Evolutionary conservation across 2,797 vertebrate species (phyloP).

Genomic region (Lerista edwardsae): DNA sequence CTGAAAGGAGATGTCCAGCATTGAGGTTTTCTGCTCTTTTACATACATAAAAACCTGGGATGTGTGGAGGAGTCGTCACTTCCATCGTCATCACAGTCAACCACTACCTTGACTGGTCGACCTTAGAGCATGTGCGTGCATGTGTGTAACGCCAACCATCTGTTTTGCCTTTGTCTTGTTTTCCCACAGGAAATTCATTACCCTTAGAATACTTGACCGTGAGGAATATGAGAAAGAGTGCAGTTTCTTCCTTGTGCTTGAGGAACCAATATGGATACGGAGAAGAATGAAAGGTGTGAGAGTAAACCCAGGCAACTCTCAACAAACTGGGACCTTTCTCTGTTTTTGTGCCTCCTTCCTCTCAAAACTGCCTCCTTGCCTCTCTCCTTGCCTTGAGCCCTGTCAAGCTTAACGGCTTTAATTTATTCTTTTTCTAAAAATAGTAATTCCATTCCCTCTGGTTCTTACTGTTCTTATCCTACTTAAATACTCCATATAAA

Average conservation of each 20-base stretch:
- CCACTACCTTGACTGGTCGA: conserved; percentile 62
- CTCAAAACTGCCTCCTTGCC: conserved; percentile 80
- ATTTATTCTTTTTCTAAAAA: conserved; percentile 60
- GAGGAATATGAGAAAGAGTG: conserved; percentile 95
- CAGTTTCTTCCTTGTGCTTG: conserved; percentile 94
- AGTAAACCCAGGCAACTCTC: conserved; percentile 79
- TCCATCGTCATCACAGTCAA: conserved; percentile 74
- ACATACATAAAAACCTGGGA: conserved; percentile 56
- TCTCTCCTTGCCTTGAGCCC: conserved; percentile 75
- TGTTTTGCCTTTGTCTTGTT: conserved; percentile 91
- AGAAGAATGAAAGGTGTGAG: conserved; percentile 97
- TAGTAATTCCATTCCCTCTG: not conserved
- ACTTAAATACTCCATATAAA: not conserved
- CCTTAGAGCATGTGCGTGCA: conserved; percentile 74
- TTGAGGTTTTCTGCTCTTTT: conserved; percentile 61
- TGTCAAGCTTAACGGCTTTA: conserved; percentile 71
- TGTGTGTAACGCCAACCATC: conserved; percentile 80
- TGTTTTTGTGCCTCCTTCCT: conserved; percentile 83
- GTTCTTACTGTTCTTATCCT: not conserved
- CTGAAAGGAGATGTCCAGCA: not conserved
- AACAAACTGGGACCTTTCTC: conserved; percentile 79
- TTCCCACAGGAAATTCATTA: conserved; percentile 95
- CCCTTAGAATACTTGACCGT: conserved; percentile 90
- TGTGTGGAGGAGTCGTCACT: conserved; percentile 70
- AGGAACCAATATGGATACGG: conserved; percentile 92